phyloP scores from a whole-genome alignment of 2,113 vertebrate genomes.

The Gambusia affinis region DNA sequence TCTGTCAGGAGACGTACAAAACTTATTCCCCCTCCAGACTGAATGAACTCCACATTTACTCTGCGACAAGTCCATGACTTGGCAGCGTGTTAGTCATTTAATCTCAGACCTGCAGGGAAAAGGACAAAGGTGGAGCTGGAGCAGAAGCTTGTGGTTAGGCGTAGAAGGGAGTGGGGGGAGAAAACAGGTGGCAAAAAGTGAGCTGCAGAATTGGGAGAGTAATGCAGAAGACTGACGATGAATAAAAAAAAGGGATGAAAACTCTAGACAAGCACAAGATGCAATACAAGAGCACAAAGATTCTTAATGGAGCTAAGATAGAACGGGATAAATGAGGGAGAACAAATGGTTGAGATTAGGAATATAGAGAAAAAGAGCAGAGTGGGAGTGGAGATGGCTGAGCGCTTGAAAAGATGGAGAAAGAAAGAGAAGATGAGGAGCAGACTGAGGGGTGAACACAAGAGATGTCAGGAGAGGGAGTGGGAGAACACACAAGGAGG shows the following conservation, averaged over 20 bases:
- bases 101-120: constrained; percentile 11
- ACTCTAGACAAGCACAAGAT: neutral
- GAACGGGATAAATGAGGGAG: neutral
- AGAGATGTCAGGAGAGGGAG: constrained; percentile 18
- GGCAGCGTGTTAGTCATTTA: constrained; percentile 25
- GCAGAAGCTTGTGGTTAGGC: neutral
- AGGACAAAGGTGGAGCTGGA: neutral
- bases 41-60: constrained; percentile 2
- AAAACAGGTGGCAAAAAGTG: neutral
- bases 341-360: constrained; percentile 25
- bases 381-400: neutral
- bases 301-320: neutral
- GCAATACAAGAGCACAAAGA: neutral
- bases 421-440: neutral
- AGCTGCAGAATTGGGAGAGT: neutral
- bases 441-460: constrained; percentile 20
- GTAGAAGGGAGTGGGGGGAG: neutral
- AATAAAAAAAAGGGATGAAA: neutral
- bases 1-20: neutral
- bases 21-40: constrained; percentile 14
- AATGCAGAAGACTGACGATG: neutral
- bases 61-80: constrained; percentile 19
- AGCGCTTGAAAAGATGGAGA: neutral
- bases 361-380: neutral
- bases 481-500: constrained; percentile 19